Percentiles rank a stretch among this genome's conserved stretches.
These are phyloP conservation scores for Dendrocopos noguchii DNA, from an alignment of 2,113 vertebrate species.

Conservation along the genomic window DNA sequence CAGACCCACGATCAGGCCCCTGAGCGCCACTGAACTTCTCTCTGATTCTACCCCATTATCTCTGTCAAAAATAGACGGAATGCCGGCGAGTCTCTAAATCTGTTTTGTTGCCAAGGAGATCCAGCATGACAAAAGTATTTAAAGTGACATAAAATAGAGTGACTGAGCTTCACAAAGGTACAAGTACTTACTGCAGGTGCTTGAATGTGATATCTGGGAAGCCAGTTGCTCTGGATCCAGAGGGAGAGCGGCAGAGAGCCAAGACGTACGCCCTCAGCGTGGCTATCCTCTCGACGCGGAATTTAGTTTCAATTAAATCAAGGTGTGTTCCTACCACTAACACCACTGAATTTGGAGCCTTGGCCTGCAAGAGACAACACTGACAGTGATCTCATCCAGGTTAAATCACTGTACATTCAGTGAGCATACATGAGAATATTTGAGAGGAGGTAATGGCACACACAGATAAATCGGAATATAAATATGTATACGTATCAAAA, in stretches of 20 bases:
- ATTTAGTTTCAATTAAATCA: constrained; percentile 93
- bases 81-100: not conserved
- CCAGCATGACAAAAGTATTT: not conserved
- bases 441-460: not conserved
- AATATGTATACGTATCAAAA: not conserved
- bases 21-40: not conserved
- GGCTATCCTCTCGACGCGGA: constrained; percentile 91
- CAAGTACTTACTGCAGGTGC: constrained; percentile 87
- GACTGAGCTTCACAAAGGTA: not conserved
- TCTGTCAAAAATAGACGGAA: constrained; percentile 31
- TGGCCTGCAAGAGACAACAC: constrained; percentile 78
- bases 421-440: not conserved
- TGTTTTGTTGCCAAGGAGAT: constrained; percentile 46
- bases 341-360: constrained; percentile 92
- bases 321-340: constrained; percentile 95
- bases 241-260: constrained; percentile 92
- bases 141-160: constrained; percentile 25
- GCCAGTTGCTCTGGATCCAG: constrained; percentile 88
- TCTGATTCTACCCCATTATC: not conserved
- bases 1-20: not conserved
- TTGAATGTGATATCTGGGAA: constrained; percentile 95
- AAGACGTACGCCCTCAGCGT: constrained; percentile 92
- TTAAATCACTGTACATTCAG: not conserved
- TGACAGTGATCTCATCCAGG: not conserved
- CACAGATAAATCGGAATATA: not conserved